Evolutionary conservation across 2,113 vertebrate species (phyloP), one percentile per base, ranked within the genome.

Genomic region (Tinamus guttatus): DNA sequence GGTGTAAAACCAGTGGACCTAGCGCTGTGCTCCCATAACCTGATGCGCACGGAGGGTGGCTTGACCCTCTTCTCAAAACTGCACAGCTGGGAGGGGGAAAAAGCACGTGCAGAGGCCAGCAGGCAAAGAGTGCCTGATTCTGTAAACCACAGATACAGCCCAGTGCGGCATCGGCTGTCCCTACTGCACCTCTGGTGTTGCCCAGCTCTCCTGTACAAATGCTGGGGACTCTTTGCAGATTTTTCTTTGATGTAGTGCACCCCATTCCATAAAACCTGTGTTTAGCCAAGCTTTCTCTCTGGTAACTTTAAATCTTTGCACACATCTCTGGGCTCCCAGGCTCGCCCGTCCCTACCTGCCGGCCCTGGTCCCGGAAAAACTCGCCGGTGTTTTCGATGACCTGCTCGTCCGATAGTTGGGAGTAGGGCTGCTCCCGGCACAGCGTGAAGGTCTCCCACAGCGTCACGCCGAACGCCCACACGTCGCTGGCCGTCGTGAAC

Each of bases 311-410:
- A 63, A 30, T 27, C 36, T 54, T 65, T 70, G 7, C 24, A 7
- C 1, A 14, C 6, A 5, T 32, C 18, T 7, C 32, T 3, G 0
- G 24, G 28, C 24, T 54, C 17, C 32, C 28, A 24, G 5, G 12
- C 0, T 0, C 14, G 32, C 9, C 58, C 3, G 0, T 38, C 15
- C 97, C 95, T 92, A 99, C 99, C 99, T 99, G 99, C 56, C 98
- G 98, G 82, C 98, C 98, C 88, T 99, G 99, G 97, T 99, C 99
- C 85, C 99, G 97, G 97, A 99, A 99, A 94, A 99, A 99, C 97
- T 99, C 99, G 11, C 99, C 99, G 0, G 99, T 99, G 97, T 99
- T 99, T 91, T 99, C 99, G 3, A 99, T 99, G 94, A 99, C 99
- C 97, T 99, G 99, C 85, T 99, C 99, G 0, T 99, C 99, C 0